Conservation (phyloP, 1,140 invertebrate genomes). For the Phymastichus coffea region DNA sequence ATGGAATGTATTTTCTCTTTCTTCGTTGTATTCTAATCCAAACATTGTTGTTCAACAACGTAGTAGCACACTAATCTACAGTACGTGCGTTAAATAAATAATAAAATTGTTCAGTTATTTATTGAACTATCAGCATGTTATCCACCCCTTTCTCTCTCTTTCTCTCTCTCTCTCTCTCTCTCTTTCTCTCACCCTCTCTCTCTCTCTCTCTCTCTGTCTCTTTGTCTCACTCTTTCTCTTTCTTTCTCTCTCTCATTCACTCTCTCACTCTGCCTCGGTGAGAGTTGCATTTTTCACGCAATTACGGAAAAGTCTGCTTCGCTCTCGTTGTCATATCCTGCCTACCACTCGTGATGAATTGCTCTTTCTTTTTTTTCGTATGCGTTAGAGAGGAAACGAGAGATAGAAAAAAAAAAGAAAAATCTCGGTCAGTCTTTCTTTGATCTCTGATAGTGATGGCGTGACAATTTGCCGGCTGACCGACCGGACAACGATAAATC, state of each 20-base stretch:
- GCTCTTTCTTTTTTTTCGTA: neutral
- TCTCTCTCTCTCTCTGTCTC: no score
- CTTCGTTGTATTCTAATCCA: no score
- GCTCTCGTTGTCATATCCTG: no score
- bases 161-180: neutral
- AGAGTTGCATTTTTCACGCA: neutral
- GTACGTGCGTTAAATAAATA: no score
- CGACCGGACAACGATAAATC: neutral
- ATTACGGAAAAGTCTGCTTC: neutral
- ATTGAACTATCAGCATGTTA: no score
- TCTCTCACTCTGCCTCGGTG: neutral
- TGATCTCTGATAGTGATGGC: neutral
- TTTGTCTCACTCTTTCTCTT: no score
- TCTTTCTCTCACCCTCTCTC: no score
- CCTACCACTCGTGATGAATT: neutral
- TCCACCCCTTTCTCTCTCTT: neutral
- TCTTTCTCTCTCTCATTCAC: no score
- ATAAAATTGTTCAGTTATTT: no score
- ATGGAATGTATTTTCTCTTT: no score
- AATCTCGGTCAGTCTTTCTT: neutral
- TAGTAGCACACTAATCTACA: no score
- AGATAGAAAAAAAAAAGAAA: neutral
- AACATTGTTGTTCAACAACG: no score
- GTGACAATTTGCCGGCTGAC: constrained; percentile 1
- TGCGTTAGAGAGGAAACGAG: neutral